phyloP scores from a whole-genome alignment of 2,113 vertebrate species.

The Pterocles gutturalis region DNA sequence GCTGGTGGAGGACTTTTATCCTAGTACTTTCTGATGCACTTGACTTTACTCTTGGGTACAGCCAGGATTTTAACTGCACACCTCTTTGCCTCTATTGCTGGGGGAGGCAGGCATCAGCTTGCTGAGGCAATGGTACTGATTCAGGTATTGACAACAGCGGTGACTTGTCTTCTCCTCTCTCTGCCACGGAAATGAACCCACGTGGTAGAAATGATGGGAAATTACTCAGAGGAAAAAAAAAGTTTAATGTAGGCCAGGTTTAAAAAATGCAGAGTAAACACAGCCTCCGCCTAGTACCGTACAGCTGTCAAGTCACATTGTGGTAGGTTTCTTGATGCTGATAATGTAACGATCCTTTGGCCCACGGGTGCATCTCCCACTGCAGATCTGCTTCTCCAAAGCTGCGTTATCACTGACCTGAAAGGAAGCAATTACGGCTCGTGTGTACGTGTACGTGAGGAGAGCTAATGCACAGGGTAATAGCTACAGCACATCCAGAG shows the following conservation, averaged over 20 bases:
- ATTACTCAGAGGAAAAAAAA: neutral
- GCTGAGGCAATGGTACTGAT: neutral
- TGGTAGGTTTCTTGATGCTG: neutral
- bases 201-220: neutral
- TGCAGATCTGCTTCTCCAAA: neutral
- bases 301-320: neutral
- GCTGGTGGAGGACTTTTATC: neutral
- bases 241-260: neutral
- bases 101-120: neutral
- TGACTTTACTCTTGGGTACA: neutral
- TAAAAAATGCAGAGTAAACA: neutral
- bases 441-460: neutral
- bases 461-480: constrained; percentile 15
- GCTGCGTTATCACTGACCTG: neutral
- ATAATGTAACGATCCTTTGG: constrained; percentile 1
- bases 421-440: neutral
- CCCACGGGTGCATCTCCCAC: constrained; percentile 24
- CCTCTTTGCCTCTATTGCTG: neutral
- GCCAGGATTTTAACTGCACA: neutral
- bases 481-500: neutral
- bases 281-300: neutral
- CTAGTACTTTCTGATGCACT: neutral
- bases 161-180: neutral
- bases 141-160: neutral
- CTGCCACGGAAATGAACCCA: neutral